Percentiles rank a stretch among this genome's conserved stretches.
Evolutionary conservation across 2,888 invertebrate genomes (phyloP).

Genomic region (Tipula unca): DNA sequence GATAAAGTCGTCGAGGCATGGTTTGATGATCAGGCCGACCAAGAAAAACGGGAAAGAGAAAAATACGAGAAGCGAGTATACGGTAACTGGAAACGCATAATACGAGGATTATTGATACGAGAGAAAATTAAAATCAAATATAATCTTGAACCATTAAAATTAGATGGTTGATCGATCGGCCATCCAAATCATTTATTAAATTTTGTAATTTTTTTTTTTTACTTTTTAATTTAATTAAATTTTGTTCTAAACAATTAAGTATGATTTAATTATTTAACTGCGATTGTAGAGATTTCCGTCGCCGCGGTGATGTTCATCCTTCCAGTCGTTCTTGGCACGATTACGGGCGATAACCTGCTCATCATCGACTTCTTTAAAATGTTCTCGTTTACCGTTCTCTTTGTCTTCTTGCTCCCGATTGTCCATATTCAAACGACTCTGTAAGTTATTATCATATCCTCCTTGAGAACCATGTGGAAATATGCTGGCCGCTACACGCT

Average conservation of each 20-base stretch:
- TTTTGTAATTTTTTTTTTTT: neutral
- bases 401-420: slow-evolving; percentile 45
- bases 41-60: slow-evolving; percentile 58
- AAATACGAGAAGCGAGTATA: slow-evolving; percentile 75
- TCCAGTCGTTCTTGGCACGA: slow-evolving; percentile 75
- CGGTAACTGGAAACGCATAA: slow-evolving; percentile 82
- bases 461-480: slow-evolving; percentile 46
- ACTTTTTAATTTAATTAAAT: neutral
- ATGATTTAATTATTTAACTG: slow-evolving; percentile 45
- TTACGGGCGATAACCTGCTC: slow-evolving; percentile 54
- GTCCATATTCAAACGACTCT: slow-evolving; percentile 37
- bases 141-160: slow-evolving; percentile 47
- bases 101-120: slow-evolving; percentile 70
- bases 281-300: slow-evolving; percentile 79
- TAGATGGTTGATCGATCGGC: neutral
- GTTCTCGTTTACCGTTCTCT: slow-evolving; percentile 55
- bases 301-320: slow-evolving; percentile 77
- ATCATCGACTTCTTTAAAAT: slow-evolving; percentile 62
- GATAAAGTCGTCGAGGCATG: slow-evolving; percentile 83
- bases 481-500: slow-evolving; percentile 69
- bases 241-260: neutral
- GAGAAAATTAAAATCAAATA: slow-evolving; percentile 68
- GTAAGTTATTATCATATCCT: slow-evolving; percentile 33
- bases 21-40: slow-evolving; percentile 75
- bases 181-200: neutral